Conservation (phyloP, 2,797 vertebrate genomes). For the Melanogrammus aeglefinus region DNA sequence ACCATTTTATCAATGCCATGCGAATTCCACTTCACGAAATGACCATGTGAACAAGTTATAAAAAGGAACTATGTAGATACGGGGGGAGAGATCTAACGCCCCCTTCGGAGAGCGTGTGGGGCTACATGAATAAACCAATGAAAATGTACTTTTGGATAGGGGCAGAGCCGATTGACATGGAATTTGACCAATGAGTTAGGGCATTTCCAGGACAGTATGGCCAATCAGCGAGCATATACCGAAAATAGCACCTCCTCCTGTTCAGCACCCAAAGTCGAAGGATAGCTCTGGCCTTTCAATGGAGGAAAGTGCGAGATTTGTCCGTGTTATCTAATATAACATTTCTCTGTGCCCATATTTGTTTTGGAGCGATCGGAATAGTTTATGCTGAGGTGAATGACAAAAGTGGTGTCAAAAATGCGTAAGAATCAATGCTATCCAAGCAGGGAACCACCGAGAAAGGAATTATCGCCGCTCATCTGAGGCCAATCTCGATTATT, state of each 20-base stretch:
- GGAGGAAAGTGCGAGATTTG: conserved; percentile 76
- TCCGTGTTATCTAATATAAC: conserved; percentile 67
- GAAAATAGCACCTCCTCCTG: conserved; percentile 75
- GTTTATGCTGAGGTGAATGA: conserved; percentile 57
- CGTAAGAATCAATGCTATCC: conserved; percentile 74
- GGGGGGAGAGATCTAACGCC: not conserved
- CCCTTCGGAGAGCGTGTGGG: not conserved
- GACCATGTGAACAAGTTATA: too few species aligned
- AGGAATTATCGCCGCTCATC: conserved; percentile 77
- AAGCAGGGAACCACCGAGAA: conserved; percentile 77
- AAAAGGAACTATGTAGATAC: not conserved
- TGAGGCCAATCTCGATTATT: conserved; percentile 73
- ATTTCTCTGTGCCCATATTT: conserved; percentile 59
- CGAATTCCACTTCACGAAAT: too few species aligned
- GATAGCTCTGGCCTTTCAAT: conserved; percentile 79
- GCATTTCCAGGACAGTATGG: conserved; percentile 15
- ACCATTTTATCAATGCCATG: too few species aligned
- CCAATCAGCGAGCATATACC: conserved; percentile 66
- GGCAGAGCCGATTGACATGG: conserved; percentile 62
- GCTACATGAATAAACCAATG: conserved; percentile 61
- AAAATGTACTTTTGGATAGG: conserved; percentile 31
- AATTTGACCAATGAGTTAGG: conserved; percentile 56
- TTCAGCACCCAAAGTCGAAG: conserved; percentile 79
- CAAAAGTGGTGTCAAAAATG: conserved; percentile 76
- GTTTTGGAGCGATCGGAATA: conserved; percentile 56